Percentiles rank a stretch among this genome's conserved stretches.
Conservation (phyloP, 1,140 invertebrate species). For the Platyscapa corneri region DNA sequence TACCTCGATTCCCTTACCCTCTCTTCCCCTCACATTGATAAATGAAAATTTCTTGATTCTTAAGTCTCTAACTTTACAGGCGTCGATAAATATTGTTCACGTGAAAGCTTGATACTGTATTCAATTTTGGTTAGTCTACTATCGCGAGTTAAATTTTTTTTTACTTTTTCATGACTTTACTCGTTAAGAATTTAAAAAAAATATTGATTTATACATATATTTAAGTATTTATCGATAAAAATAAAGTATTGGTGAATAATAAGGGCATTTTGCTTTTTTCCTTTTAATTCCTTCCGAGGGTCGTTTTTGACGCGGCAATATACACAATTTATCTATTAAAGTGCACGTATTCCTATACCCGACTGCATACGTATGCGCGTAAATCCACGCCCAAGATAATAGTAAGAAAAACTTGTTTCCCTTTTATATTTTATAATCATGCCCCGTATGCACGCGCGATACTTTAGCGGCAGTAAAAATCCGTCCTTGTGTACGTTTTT, state of each 20-base stretch:
- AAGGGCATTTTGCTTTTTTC: background rate
- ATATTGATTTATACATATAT: background rate
- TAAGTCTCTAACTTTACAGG: background rate
- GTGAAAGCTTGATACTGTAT: background rate
- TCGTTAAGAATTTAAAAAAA: background rate
- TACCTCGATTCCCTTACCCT: background rate
- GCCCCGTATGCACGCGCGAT: background rate
- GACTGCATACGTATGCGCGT: background rate
- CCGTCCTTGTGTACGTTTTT: background rate
- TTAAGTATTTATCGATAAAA: background rate
- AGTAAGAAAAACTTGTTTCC: slow-evolving; percentile 2
- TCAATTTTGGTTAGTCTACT: too few relatives aligned
- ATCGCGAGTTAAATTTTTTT: too few relatives aligned
- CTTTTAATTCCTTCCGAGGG: too few relatives aligned
- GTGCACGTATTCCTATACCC: background rate
- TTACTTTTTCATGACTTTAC: too few relatives aligned
- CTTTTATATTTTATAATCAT: slow-evolving; percentile 14
- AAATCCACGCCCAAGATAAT: background rate
- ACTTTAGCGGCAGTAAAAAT: slow-evolving; percentile 7
- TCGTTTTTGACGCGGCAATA: slow-evolving; percentile 2
- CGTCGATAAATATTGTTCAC: background rate
- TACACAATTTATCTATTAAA: background rate
- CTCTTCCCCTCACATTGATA: background rate
- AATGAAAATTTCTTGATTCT: background rate
- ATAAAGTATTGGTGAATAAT: background rate